Evolutionary conservation across 2,113 vertebrate species (phyloP).

Genomic region (Myotis yumanensis): DNA sequence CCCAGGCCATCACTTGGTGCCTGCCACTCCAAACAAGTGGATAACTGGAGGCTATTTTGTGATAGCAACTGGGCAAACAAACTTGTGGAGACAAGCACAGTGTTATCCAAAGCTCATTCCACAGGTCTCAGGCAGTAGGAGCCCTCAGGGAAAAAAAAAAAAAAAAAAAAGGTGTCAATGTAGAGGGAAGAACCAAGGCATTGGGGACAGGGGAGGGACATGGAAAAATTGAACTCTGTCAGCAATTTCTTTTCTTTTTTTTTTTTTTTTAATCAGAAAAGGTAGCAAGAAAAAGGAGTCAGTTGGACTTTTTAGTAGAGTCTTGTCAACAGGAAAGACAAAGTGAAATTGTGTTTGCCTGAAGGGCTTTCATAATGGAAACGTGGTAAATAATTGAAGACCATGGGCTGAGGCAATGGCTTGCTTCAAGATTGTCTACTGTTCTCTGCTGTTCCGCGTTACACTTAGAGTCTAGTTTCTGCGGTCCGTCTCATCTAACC

Average conservation of each 20-base stretch:
- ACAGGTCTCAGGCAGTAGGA: not conserved
- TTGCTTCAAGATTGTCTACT: not conserved
- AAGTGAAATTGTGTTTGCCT: not conserved
- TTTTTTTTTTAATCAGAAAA: not conserved
- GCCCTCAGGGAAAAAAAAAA: not conserved
- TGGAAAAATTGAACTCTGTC: not conserved
- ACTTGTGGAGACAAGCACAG: not conserved
- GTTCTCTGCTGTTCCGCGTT: not conserved
- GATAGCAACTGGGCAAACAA: conserved; percentile 70
- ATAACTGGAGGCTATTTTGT: conserved; percentile 54
- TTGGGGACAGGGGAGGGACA: not conserved
- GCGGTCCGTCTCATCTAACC: not conserved
- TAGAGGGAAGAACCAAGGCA: not conserved
- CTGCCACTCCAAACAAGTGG: conserved; percentile 66
- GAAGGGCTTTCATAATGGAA: conserved; percentile 29
- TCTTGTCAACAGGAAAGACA: not conserved
- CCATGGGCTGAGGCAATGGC: not conserved
- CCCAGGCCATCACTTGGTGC: conserved; percentile 62
- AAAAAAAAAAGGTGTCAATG: not conserved
- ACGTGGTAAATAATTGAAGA: conserved; percentile 19
- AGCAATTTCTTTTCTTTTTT: not conserved
- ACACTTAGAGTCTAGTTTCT: not conserved
- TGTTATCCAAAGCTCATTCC: conserved; percentile 59
- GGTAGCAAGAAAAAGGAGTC: not conserved
- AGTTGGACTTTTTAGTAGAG: not conserved